A percentile compares a stretch with the other conserved stretches of the same genome.
phyloP scores from a whole-genome alignment of 53 echinoderm and acorn worm species.

The Mesocentrotus franciscanus region DNA sequence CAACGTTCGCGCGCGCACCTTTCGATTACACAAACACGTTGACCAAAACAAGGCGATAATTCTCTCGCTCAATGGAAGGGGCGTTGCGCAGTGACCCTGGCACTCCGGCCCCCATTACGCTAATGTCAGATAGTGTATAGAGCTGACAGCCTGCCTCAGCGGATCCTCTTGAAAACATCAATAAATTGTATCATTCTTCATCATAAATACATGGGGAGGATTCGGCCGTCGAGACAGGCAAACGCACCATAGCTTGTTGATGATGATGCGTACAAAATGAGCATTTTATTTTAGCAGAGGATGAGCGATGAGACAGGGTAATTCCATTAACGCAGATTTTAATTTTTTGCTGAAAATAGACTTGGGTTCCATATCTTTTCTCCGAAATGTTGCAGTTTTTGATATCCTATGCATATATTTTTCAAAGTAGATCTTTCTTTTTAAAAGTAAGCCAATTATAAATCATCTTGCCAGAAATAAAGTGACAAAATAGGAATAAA shows the following conservation, averaged over 20 bases:
- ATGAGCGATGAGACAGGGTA: background rate
- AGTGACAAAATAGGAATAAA: too few relatives aligned
- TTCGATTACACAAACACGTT: background rate
- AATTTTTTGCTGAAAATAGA: background rate
- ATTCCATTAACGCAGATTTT: background rate
- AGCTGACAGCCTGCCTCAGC: conserved; percentile 39
- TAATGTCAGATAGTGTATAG: conserved; percentile 23
- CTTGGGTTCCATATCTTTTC: background rate
- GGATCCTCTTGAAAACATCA: conserved; percentile 64
- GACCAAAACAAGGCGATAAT: conserved; percentile 34
- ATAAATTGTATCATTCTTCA: conserved; percentile 69
- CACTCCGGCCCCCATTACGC: background rate
- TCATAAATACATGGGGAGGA: conserved; percentile 66
- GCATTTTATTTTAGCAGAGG: background rate
- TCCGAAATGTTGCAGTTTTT: background rate
- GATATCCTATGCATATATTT: background rate
- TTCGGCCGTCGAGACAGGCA: background rate
- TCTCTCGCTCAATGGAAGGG: background rate
- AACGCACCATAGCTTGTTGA: background rate
- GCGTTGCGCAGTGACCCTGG: background rate
- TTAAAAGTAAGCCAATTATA: background rate
- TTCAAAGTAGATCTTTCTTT: background rate
- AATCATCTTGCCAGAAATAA: background rate
- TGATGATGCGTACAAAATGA: conserved; percentile 41
- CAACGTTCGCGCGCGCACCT: background rate